phyloP scores from a whole-genome alignment of 92 coral and sea anemone genomes.

The Epizoanthus ramosus region DNA sequence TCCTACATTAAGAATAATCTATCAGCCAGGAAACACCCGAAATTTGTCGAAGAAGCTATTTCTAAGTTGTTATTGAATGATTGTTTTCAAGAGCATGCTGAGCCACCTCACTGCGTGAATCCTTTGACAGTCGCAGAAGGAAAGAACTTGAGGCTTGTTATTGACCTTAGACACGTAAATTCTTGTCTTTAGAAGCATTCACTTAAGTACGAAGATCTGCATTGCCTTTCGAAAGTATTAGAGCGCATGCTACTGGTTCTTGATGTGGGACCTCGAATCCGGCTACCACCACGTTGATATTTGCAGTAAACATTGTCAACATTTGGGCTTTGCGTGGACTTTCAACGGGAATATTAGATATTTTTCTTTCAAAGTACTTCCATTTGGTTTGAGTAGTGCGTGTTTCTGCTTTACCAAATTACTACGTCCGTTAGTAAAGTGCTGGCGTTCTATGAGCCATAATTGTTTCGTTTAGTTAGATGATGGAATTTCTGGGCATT shows the following conservation, averaged over 20 bases:
- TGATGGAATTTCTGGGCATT: slow-evolving; percentile 25
- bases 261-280: slow-evolving; percentile 37
- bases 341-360: not conserved
- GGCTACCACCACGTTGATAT: slow-evolving; percentile 47
- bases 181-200: slow-evolving; percentile 20
- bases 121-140: slow-evolving; percentile 64
- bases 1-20: slow-evolving; percentile 36
- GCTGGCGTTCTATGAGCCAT: slow-evolving; percentile 38
- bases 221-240: not conserved
- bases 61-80: slow-evolving; percentile 45
- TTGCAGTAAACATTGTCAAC: slow-evolving; percentile 38
- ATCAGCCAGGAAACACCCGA: slow-evolving; percentile 42
- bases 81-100: slow-evolving; percentile 50
- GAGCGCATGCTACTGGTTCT: slow-evolving; percentile 22
- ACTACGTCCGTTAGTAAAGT: slow-evolving; percentile 34
- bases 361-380: slow-evolving; percentile 33
- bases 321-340: slow-evolving; percentile 51
- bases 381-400: slow-evolving; percentile 38
- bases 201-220: slow-evolving; percentile 41
- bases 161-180: slow-evolving; percentile 57
- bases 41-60: slow-evolving; percentile 48
- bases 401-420: slow-evolving; percentile 33
- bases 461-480: slow-evolving; percentile 34
- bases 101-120: slow-evolving; percentile 55
- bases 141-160: slow-evolving; percentile 52